Conservation (phyloP, 1,140 invertebrate genomes). For the Trachelipus rathkii region DNA sequence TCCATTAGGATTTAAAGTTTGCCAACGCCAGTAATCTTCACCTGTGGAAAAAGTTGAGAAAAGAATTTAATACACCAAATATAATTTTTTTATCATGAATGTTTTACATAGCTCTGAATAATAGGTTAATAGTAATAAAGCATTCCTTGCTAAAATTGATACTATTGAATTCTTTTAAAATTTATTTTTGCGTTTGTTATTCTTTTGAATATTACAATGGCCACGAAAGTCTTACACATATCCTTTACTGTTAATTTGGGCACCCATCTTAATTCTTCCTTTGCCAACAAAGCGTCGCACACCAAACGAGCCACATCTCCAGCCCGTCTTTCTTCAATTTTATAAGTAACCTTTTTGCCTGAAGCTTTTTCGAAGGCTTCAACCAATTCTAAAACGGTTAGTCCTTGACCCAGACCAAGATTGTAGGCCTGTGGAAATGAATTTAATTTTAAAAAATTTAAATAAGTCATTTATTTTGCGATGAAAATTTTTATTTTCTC, state of each 20-base stretch:
- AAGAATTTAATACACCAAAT: no score
- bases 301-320: constrained; percentile 85
- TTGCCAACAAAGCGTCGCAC: constrained; percentile 74
- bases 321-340: constrained; percentile 65
- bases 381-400: constrained; percentile 19
- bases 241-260: constrained; percentile 70
- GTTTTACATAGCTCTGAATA: no score
- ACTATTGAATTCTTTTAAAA: neutral
- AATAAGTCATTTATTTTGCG: no score
- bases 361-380: constrained; percentile 31
- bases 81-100: no score
- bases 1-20: constrained; percentile 75
- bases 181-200: neutral
- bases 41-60: constrained; percentile 55
- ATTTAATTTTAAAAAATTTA: neutral
- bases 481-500: no score
- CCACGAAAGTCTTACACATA: constrained; percentile 68
- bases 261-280: constrained; percentile 74
- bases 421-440: constrained; percentile 65
- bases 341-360: constrained; percentile 67
- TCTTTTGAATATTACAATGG: neutral
- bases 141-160: constrained; percentile 26
- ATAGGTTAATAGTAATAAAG: constrained; percentile 4
- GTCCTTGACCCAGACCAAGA: constrained; percentile 86
- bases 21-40: constrained; percentile 83